These are phyloP conservation scores for Castor canadensis DNA, from an alignment of 2,113 vertebrate species.

Conservation along the genomic window DNA sequence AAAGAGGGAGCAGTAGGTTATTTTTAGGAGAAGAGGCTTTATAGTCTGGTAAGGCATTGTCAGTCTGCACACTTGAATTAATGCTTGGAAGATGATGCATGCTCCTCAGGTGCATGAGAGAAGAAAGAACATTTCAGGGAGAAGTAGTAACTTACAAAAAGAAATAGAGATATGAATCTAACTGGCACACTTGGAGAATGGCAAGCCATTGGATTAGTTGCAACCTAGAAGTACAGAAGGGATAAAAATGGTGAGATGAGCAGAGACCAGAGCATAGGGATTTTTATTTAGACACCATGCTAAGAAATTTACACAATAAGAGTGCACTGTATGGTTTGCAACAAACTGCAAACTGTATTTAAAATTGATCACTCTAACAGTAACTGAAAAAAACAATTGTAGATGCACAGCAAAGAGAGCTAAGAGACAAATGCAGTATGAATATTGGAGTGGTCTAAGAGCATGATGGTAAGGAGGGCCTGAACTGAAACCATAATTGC, in stretches of 20 bases:
- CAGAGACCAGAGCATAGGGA: not conserved
- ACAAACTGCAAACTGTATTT: not conserved
- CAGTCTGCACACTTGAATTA: conserved; percentile 6
- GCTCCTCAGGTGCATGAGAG: not conserved
- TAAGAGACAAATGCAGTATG: not conserved
- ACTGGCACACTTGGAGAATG: not conserved
- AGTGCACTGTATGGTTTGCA: not conserved
- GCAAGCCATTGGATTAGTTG: not conserved
- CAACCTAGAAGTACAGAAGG: not conserved
- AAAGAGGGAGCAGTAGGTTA: not conserved
- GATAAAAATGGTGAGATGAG: not conserved
- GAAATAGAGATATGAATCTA: not conserved
- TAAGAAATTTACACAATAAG: not conserved
- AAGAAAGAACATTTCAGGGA: not conserved
- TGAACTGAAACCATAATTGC: not conserved
- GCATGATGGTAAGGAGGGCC: not conserved
- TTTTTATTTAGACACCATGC: not conserved
- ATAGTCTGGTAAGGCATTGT: not conserved
- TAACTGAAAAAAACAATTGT: not conserved
- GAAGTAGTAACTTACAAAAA: not conserved
- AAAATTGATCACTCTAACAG: not conserved
- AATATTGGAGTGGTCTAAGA: not conserved
- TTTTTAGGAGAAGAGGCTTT: not conserved
- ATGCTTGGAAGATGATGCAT: not conserved
- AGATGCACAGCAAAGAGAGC: not conserved